Evolutionary conservation across 1,140 invertebrate genomes (phyloP), one percentile per base, ranked within the genome.

Genomic region (Drosophila punjabiensis): DNA sequence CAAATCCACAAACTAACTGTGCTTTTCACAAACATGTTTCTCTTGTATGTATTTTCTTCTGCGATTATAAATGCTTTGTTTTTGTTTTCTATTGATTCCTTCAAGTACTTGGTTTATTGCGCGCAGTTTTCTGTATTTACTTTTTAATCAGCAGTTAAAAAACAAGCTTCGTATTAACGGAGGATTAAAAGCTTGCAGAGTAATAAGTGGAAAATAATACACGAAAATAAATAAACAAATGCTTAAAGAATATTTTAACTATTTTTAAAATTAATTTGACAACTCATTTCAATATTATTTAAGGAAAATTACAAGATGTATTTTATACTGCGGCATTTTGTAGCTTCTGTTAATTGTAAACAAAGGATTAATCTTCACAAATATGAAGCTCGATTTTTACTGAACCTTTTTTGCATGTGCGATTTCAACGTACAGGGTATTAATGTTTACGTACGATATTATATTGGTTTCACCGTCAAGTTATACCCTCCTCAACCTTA

Each of bases 391-490:
- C 13, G 6, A 5, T 10, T n/a, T n/a, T 16, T 28, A 28, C 14
- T 30, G 13, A 39, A 56, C 8, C 11, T 30, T 20, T 5, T 6
- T 4, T 4, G 43, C 9, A 16, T 56, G 53, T 60, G 37, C 13
- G 48, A 68, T 28, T 45, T 18, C 68, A 45, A 10, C 37, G 14
- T 68, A 68, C 53, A 43, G 53, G 70, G 53, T 30, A 41, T 20
- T 16, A 28, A 10, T 13, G 14, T 16, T 43, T 59, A 41, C 20
- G 2, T 45, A 11, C 24, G 33, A 18, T 73, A 41, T 71, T 32
- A 35, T 55, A 70, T 28, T 35, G 67, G 55, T 74, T 74, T 73
- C 69, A 74, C 69, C 70, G 41, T 61, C 56, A 41, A 41, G 43
- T 50, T 50, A 41, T 71, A 43, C 10, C 39, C n/a, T 24, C 10